Evolutionary conservation across 2,797 vertebrate species (phyloP).

Genomic region (Peromyscus eremicus): DNA sequence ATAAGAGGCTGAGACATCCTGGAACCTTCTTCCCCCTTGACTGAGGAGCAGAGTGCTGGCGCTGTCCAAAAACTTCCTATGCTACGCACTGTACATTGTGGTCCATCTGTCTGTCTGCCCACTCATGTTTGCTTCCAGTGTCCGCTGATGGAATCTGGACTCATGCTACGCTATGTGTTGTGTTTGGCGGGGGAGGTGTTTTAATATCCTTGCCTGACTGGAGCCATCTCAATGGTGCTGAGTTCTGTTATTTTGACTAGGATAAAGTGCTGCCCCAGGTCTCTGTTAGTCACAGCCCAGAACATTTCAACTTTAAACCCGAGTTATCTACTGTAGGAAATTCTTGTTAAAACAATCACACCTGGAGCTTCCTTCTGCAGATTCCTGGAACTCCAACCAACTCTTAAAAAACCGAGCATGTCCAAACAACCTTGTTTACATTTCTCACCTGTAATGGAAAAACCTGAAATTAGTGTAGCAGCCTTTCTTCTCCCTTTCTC

Average conservation of each 20-base stretch:
- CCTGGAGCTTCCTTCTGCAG: conserved; percentile 30
- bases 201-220: conserved; percentile 73
- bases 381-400: conserved; percentile 51
- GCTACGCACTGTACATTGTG: neutral
- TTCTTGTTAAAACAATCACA: conserved; percentile 50
- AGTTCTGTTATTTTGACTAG: conserved; percentile 73
- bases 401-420: conserved; percentile 8
- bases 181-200: conserved; percentile 70
- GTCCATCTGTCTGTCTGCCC: conserved; percentile 36
- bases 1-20: conserved; percentile 44
- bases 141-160: conserved; percentile 55
- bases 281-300: conserved; percentile 57
- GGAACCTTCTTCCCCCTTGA: conserved; percentile 44
- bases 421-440: conserved; percentile 46
- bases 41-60: neutral
- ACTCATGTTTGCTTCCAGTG: conserved; percentile 61
- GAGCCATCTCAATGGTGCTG: conserved; percentile 41
- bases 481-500: neutral
- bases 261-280: conserved; percentile 69
- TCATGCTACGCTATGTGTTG: conserved; percentile 52
- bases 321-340: conserved; percentile 63
- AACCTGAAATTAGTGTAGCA: neutral
- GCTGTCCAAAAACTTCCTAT: conserved; percentile 4
- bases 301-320: conserved; percentile 66
- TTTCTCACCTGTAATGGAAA: neutral